Percentiles rank a stretch among this genome's conserved stretches.
Conservation (phyloP, 1,140 invertebrate species). For the Wiebesia pumilae region DNA sequence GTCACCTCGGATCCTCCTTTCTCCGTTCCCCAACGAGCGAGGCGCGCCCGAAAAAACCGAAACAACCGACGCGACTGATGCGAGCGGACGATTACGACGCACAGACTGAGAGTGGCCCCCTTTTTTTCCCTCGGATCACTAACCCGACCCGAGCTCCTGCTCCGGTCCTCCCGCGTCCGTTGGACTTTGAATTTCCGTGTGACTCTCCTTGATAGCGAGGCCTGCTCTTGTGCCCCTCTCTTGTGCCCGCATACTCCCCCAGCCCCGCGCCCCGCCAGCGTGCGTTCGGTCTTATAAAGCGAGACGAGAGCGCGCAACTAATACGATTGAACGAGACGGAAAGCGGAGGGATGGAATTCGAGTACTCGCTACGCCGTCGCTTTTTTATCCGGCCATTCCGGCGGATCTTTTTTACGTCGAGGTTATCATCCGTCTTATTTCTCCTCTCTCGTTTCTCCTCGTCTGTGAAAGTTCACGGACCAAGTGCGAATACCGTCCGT, state of each 20-base stretch:
- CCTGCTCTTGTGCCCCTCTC: neutral
- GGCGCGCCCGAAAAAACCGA: neutral
- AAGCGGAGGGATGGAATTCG: neutral
- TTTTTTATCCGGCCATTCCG: constrained; percentile 1
- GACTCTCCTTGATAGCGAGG: constrained; percentile 15
- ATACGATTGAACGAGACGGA: constrained; percentile 9
- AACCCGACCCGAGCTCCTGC: neutral
- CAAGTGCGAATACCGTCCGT: neutral
- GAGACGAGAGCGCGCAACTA: no score
- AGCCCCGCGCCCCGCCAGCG: neutral
- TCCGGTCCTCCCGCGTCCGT: neutral
- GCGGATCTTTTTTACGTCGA: neutral
- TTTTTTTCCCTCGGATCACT: neutral
- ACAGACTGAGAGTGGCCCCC: neutral
- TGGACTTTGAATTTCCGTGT: constrained; percentile 14
- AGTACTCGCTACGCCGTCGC: neutral
- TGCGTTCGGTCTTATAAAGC: neutral
- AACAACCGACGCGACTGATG: neutral
- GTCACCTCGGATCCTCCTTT: neutral
- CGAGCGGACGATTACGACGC: neutral
- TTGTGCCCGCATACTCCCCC: neutral
- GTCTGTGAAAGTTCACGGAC: neutral
- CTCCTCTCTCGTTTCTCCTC: no score
- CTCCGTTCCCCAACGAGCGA: neutral
- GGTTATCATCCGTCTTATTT: neutral